Evolutionary conservation across 1,140 invertebrate species (phyloP).

Genomic region (Batillaria attramentaria): DNA sequence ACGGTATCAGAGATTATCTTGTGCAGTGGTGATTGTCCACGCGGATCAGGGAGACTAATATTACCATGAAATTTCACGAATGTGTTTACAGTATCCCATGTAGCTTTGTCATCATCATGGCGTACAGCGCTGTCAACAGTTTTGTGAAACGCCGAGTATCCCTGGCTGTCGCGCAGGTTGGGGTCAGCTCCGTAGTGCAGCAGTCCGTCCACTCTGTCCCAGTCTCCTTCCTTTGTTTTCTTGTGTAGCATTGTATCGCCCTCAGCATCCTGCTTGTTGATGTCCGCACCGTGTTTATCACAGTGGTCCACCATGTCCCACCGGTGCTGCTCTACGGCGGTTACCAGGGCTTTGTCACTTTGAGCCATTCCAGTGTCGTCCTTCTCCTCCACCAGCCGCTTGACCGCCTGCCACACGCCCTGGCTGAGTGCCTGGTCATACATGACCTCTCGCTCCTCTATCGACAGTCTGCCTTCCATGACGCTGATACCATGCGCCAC

Average conservation of each 20-base stretch:
- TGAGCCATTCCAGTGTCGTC: not conserved
- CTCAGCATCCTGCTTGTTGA: not conserved
- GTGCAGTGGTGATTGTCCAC: too few species aligned
- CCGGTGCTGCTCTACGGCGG: not conserved
- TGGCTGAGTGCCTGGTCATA: not conserved
- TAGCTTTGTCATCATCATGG: not conserved
- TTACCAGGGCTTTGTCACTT: not conserved
- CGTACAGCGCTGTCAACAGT: too few species aligned
- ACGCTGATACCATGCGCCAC: not conserved
- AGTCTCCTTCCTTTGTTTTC: not conserved
- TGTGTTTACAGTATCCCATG: not conserved
- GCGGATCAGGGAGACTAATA: too few species aligned
- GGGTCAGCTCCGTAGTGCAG: not conserved
- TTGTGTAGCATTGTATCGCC: not conserved
- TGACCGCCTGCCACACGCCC: not conserved
- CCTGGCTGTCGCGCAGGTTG: not conserved
- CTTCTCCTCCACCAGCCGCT: not conserved
- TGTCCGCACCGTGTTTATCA: not conserved
- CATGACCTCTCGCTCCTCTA: not conserved
- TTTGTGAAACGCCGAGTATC: too few species aligned
- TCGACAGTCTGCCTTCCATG: not conserved
- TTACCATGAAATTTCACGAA: not conserved
- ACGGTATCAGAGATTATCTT: too few species aligned
- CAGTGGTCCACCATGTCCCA: slow-evolving; percentile 9
- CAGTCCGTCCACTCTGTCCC: not conserved